These are phyloP conservation scores for Elmis aenea DNA, from an alignment of 2,888 invertebrate species.

Conservation along the genomic window DNA sequence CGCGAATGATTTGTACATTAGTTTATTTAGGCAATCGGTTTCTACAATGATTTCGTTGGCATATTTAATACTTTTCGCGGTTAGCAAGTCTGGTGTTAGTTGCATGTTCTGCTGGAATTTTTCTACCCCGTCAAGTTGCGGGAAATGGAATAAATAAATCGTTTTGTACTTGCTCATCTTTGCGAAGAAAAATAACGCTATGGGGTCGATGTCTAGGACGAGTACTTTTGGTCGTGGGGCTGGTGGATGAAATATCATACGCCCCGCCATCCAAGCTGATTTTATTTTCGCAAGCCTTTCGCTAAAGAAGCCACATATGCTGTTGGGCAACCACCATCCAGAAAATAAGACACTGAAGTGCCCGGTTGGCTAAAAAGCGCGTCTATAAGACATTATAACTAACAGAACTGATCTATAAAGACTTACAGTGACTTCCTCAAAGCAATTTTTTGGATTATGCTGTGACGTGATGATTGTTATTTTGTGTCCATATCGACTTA, in stretches of 20 bases:
- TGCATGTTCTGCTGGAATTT: slow-evolving; percentile 30
- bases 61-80: slow-evolving; percentile 34
- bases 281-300: slow-evolving; percentile 25
- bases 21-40: slow-evolving; percentile 34
- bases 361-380: slow-evolving; percentile 23
- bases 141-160: slow-evolving; percentile 34
- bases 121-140: slow-evolving; percentile 25
- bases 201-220: slow-evolving; percentile 34
- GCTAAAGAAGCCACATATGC: slow-evolving; percentile 29
- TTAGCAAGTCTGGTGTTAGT: slow-evolving; percentile 31
- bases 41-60: slow-evolving; percentile 40
- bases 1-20: slow-evolving; percentile 37
- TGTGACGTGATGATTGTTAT: slow-evolving; percentile 36
- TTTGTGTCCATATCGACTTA: slow-evolving; percentile 34
- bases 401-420: not conserved
- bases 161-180: slow-evolving; percentile 32
- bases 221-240: slow-evolving; percentile 32
- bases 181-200: slow-evolving; percentile 34
- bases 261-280: slow-evolving; percentile 34
- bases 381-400: slow-evolving; percentile 2
- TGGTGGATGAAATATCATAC: slow-evolving; percentile 33
- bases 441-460: slow-evolving; percentile 29
- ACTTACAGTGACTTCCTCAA: slow-evolving; percentile 36
- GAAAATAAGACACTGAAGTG: slow-evolving; percentile 10
- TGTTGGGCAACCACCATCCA: slow-evolving; percentile 38